phyloP scores from a whole-genome alignment of 1,140 invertebrate species.

The Steinernema khuongi region DNA sequence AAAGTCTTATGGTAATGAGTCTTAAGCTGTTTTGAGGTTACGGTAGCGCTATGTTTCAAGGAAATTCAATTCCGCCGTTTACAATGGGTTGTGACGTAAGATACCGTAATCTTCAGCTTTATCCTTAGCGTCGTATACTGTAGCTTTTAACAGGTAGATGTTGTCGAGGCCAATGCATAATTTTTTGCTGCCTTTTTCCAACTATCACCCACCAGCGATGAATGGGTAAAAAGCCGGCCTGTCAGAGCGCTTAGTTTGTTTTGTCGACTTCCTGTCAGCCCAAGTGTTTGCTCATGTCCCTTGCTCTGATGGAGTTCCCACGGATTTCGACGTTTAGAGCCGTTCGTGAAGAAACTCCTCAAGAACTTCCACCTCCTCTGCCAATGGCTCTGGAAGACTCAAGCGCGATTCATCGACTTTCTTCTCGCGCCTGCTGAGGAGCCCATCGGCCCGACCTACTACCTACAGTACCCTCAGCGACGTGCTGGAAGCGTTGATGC shows the following conservation, averaged over 20 bases:
- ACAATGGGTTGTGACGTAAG: too few species aligned
- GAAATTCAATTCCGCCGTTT: too few species aligned
- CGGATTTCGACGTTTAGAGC: conserved; percentile 1
- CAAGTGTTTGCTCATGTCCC: background rate
- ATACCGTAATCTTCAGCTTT: too few species aligned
- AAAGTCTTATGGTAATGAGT: too few species aligned
- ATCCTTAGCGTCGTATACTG: too few species aligned
- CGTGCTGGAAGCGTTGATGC: background rate
- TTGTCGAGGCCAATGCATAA: too few species aligned
- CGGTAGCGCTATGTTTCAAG: too few species aligned
- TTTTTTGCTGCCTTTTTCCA: too few species aligned
- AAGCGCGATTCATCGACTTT: conserved; percentile 15
- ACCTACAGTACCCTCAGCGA: background rate
- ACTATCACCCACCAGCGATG: too few species aligned
- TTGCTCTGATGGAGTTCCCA: background rate
- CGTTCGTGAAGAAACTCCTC: conserved; percentile 9
- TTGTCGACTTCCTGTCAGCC: background rate
- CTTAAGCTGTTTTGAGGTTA: too few species aligned
- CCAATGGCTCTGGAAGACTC: background rate
- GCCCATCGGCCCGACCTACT: background rate
- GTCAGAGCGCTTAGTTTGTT: background rate
- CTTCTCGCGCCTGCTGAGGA: conserved; percentile 13
- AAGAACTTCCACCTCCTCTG: conserved; percentile 8
- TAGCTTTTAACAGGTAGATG: too few species aligned
- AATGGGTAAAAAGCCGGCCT: too few species aligned